These are phyloP conservation scores for Leptatherina wallacei DNA, from an alignment of 2,797 vertebrate genomes.

Conservation along the genomic window DNA sequence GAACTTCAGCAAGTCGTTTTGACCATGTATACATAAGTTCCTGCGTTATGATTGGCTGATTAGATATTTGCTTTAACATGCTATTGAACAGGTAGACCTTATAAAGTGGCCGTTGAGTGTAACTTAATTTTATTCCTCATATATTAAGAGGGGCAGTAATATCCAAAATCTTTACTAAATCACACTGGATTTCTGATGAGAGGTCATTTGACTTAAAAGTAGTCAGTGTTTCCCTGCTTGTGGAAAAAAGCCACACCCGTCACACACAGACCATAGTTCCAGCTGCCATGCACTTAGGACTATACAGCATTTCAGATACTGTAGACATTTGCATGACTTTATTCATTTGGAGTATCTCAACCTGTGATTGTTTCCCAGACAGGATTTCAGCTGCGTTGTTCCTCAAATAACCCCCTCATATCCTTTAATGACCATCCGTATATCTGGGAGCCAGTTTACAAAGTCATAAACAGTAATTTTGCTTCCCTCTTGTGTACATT, in stretches of 20 bases:
- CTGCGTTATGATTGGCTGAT: no score
- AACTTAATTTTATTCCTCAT: no score
- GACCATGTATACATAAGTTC: no score
- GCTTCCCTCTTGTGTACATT: constrained; percentile 17
- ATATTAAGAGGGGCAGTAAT: no score
- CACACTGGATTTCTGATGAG: background rate
- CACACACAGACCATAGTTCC: background rate
- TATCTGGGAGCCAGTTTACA: constrained; percentile 24
- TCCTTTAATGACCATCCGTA: constrained; percentile 32
- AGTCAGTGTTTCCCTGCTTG: background rate
- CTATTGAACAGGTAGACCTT: no score
- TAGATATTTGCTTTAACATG: no score
- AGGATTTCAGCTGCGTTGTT: constrained; percentile 9
- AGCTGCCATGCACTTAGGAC: background rate
- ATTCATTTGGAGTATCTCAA: background rate
- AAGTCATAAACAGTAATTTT: constrained; percentile 37
- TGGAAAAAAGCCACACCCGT: background rate
- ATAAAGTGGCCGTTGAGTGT: no score
- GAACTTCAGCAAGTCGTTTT: no score
- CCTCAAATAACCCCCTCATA: constrained; percentile 15
- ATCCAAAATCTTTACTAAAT: no score
- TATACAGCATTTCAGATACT: background rate
- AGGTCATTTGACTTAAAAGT: background rate
- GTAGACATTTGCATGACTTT: background rate
- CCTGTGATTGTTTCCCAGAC: background rate